Conservation (phyloP, 1,140 invertebrate species). For the Homarus americanus region DNA sequence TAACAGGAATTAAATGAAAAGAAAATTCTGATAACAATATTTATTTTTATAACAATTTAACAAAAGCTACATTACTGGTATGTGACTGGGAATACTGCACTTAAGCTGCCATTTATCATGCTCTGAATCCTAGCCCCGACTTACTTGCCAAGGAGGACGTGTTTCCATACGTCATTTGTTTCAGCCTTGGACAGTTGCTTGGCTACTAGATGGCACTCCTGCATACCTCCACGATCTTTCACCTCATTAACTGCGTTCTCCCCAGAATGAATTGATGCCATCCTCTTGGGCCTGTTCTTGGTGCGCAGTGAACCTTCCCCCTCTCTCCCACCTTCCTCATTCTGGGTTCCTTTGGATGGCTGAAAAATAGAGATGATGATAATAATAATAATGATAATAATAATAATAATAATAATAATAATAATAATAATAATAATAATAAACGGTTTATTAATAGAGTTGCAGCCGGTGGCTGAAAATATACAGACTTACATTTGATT, state of each 20-base stretch:
- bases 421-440: no score
- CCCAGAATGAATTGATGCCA: neutral
- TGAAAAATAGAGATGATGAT: neutral
- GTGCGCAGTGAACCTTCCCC: neutral
- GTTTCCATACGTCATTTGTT: constrained; percentile 51
- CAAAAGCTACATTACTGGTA: neutral
- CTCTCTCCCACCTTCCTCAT: neutral
- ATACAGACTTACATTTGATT: no score
- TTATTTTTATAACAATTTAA: neutral
- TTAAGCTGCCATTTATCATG: constrained; percentile 15
- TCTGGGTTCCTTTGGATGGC: neutral
- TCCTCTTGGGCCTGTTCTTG: neutral
- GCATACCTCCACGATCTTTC: constrained; percentile 35
- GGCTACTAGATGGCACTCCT: constrained; percentile 57
- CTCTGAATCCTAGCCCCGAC: constrained; percentile 21
- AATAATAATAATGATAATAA: no score
- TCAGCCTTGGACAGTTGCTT: constrained; percentile 34
- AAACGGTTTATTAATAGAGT: no score
- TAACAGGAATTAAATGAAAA: neutral
- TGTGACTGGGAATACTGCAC: neutral
- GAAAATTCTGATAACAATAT: neutral
- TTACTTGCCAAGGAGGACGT: constrained; percentile 50
- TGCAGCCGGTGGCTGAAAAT: no score
- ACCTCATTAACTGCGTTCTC: constrained; percentile 54
- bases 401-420: neutral